Evolutionary conservation across 2,797 vertebrate genomes (phyloP).

Genomic region (Chromobotia macracanthus): DNA sequence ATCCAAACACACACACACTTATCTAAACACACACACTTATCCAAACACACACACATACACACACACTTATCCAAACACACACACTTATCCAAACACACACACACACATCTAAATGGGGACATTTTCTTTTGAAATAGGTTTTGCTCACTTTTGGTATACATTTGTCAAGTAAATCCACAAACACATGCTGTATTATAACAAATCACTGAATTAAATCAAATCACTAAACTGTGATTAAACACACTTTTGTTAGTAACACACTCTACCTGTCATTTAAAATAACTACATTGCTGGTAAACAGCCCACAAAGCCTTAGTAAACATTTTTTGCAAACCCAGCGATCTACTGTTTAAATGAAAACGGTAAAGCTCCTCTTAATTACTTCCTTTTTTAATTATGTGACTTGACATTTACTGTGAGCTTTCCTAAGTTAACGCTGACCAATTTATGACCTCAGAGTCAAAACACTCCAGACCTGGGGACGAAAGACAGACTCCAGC

Average conservation of each 20-base stretch:
- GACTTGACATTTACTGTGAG: slow-evolving; percentile 40
- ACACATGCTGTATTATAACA: no score
- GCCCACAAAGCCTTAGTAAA: not conserved
- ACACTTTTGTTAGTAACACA: no score
- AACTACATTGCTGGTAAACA: not conserved
- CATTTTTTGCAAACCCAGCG: not conserved
- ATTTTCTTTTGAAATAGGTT: no score
- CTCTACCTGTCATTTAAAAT: not conserved
- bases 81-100: not conserved
- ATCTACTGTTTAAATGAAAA: not conserved
- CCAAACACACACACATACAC: no score
- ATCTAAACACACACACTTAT: not conserved
- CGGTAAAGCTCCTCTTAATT: slow-evolving; percentile 27
- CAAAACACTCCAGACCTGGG: slow-evolving; percentile 16
- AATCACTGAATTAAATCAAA: no score
- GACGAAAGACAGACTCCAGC: slow-evolving; percentile 3
- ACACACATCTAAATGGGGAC: no score
- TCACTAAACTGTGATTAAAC: no score
- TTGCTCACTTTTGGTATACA: no score
- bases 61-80: not conserved
- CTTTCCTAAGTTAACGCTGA: slow-evolving; percentile 28
- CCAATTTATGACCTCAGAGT: slow-evolving; percentile 20
- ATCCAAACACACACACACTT: not conserved
- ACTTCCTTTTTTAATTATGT: slow-evolving; percentile 25
- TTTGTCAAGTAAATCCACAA: no score